Percentiles rank a stretch among this genome's conserved stretches.
These are phyloP conservation scores for Anguilla obscura DNA, from an alignment of 2,797 vertebrate species.

Conservation along the genomic window DNA sequence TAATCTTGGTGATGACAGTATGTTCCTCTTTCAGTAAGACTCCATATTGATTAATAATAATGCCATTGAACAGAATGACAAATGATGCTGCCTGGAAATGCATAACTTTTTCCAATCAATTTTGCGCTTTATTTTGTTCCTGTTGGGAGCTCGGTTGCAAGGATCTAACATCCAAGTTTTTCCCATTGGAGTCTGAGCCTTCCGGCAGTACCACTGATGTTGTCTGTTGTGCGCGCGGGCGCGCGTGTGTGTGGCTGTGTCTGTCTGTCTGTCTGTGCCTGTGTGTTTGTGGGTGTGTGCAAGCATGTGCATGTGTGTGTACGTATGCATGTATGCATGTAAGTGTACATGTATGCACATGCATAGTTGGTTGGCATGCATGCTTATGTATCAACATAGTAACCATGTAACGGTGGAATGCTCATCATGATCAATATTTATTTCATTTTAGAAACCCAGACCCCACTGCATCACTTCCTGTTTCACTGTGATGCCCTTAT, in stretches of 20 bases:
- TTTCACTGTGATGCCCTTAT: neutral
- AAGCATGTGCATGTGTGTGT: neutral
- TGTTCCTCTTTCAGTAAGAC: slow-evolving; percentile 61
- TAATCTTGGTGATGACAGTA: slow-evolving; percentile 56
- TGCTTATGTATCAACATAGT: neutral
- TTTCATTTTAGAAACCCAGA: no score
- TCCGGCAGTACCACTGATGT: neutral
- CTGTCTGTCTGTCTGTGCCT: neutral
- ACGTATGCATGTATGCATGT: neutral
- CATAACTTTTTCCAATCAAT: slow-evolving; percentile 20
- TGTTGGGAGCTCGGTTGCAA: slow-evolving; percentile 16
- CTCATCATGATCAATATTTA: no score
- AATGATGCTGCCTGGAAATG: slow-evolving; percentile 54
- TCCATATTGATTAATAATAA: slow-evolving; percentile 78
- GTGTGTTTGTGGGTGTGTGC: neutral
- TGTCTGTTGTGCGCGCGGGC: neutral
- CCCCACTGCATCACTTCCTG: neutral
- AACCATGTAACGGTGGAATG: neutral
- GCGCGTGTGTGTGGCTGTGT: neutral
- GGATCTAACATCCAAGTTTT: neutral
- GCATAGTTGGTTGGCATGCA: neutral
- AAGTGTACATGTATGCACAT: neutral
- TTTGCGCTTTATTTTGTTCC: slow-evolving; percentile 7
- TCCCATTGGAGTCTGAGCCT: slow-evolving; percentile 1
- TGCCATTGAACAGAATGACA: slow-evolving; percentile 69